Percentiles rank a stretch among this genome's conserved stretches.
Conservation (phyloP, 1,140 invertebrate species). For the Aphis gossypii region DNA sequence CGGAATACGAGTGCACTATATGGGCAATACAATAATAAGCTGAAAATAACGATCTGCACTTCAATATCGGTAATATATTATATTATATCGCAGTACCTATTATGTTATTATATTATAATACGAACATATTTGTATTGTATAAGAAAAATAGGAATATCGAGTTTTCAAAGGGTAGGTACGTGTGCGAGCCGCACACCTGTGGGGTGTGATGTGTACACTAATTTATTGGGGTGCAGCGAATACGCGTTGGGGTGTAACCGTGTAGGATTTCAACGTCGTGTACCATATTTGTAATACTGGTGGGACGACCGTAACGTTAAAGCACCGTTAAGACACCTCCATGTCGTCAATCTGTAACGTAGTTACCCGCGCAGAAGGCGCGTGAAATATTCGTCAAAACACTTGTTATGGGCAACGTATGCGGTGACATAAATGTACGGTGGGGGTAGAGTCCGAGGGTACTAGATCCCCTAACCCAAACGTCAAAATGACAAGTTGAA, state of each 20-base stretch:
- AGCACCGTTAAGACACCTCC: background rate
- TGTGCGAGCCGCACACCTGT: background rate
- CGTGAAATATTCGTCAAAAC: constrained; percentile 5
- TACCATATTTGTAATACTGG: background rate
- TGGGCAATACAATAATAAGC: background rate
- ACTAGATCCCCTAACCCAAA: background rate
- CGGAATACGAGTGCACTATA: background rate
- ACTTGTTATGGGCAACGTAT: background rate
- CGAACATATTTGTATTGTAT: background rate
- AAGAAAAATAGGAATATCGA: background rate
- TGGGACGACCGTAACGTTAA: background rate
- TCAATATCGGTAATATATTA: background rate
- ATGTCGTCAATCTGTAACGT: background rate
- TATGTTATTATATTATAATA: background rate
- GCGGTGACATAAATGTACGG: background rate
- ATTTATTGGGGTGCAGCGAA: constrained; percentile 17
- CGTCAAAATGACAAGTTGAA: background rate
- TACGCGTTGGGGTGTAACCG: background rate
- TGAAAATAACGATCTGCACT: background rate
- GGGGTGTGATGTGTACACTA: background rate
- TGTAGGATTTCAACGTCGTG: background rate
- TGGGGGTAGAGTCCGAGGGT: background rate
- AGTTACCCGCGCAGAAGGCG: background rate
- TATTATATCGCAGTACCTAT: background rate
- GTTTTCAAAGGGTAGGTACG: background rate